phyloP scores from a whole-genome alignment of 1,140 invertebrate species.

The Subanguina moxae region DNA sequence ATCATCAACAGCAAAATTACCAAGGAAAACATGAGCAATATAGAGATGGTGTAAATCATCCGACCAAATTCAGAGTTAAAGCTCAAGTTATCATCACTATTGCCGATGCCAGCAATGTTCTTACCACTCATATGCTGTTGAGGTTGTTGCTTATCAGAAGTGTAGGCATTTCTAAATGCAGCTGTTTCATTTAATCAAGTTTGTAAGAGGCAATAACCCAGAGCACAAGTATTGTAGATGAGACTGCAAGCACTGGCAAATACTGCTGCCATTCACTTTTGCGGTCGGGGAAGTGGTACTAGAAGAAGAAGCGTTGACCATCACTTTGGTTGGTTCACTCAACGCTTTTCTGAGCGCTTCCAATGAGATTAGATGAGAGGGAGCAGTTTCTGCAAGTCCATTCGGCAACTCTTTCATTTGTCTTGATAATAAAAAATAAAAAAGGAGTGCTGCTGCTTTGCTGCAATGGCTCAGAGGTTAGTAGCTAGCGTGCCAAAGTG shows the following conservation, averaged over 20 bases:
- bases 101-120: neutral
- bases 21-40: conserved; percentile 38
- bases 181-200: too few relatives aligned
- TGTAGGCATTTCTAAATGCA: too few relatives aligned
- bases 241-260: too few relatives aligned
- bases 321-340: neutral
- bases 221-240: too few relatives aligned
- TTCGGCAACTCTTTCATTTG: neutral
- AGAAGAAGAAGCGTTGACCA: too few relatives aligned
- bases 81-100: neutral
- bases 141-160: neutral
- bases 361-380: neutral
- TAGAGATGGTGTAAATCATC: conserved; percentile 41
- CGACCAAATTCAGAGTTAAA: conserved; percentile 39
- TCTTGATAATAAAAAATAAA: too few relatives aligned
- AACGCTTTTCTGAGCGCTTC: neutral
- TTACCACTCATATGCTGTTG: neutral
- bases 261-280: too few relatives aligned
- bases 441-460: too few relatives aligned
- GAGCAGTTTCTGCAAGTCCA: neutral
- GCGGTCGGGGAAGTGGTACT: too few relatives aligned
- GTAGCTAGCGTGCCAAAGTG: too few relatives aligned
- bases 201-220: too few relatives aligned
- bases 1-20: conserved; percentile 42
- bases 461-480: too few relatives aligned